These are phyloP conservation scores for Planiliza haematocheilus DNA, from an alignment of 2,113 vertebrate species.

Conservation along the genomic window DNA sequence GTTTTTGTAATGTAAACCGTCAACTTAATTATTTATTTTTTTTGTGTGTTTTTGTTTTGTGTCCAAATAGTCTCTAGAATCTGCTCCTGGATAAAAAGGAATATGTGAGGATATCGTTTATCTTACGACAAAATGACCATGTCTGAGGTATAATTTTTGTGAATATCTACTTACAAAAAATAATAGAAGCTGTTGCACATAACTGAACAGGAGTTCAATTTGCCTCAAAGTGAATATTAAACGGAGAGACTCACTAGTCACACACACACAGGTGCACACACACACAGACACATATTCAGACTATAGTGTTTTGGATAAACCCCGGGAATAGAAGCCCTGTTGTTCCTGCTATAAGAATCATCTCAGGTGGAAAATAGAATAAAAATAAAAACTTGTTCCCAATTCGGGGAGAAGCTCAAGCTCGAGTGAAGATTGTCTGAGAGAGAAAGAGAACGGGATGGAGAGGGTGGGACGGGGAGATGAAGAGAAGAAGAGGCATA, in stretches of 20 bases:
- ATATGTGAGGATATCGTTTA: not conserved
- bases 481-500: slow-evolving; percentile 44
- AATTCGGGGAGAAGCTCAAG: slow-evolving; percentile 52
- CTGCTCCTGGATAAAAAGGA: too few relatives aligned
- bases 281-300: slow-evolving; percentile 5
- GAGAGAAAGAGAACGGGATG: slow-evolving; percentile 56
- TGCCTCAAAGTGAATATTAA: slow-evolving; percentile 7
- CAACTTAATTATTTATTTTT: too few relatives aligned
- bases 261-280: not conserved
- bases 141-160: not conserved
- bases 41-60: too few relatives aligned
- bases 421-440: slow-evolving; percentile 62
- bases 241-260: slow-evolving; percentile 6
- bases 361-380: slow-evolving; percentile 73
- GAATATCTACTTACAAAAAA: slow-evolving; percentile 1
- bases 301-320: slow-evolving; percentile 29
- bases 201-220: slow-evolving; percentile 1
- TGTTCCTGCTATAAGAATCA: slow-evolving; percentile 40
- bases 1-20: too few relatives aligned
- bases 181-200: not conserved
- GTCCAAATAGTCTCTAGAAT: too few relatives aligned
- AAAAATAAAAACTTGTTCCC: slow-evolving; percentile 60
- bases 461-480: slow-evolving; percentile 54
- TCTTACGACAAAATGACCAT: not conserved
- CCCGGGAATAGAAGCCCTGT: not conserved